Evolutionary conservation across 1,140 invertebrate genomes (phyloP).

Genomic region (Sitobion miscanthi): DNA sequence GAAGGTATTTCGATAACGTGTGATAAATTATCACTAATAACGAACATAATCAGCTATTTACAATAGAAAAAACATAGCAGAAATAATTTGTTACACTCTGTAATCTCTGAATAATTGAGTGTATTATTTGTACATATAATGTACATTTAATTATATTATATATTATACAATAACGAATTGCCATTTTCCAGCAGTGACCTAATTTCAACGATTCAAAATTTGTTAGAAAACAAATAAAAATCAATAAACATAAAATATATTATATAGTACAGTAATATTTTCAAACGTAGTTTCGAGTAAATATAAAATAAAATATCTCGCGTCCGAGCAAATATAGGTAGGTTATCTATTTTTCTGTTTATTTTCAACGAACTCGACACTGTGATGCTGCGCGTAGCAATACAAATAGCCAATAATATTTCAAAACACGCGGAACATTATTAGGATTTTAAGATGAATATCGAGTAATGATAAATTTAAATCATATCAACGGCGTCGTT

Average conservation of each 20-base stretch:
- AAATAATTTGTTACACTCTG: not conserved
- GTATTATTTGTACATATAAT: not conserved
- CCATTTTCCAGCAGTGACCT: not conserved
- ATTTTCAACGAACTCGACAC: not conserved
- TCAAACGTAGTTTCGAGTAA: not conserved
- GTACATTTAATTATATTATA: not conserved
- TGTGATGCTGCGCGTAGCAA: not conserved
- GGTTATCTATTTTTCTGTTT: not conserved
- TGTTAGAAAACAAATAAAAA: not conserved
- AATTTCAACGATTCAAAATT: not conserved
- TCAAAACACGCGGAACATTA: not conserved
- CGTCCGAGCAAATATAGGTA: no score
- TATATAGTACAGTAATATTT: not conserved
- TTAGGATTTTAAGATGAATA: not conserved
- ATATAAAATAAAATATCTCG: not conserved
- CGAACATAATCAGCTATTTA: not conserved
- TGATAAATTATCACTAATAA: not conserved
- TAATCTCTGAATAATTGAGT: not conserved
- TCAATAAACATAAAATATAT: slow-evolving; percentile 7
- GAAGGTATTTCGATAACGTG: not conserved
- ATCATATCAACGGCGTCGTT: not conserved
- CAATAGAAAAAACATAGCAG: not conserved
- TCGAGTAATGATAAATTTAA: not conserved
- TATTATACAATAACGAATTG: not conserved
- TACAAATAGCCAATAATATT: no score